phyloP scores from a whole-genome alignment of 2,888 invertebrate species.

The Heliconius charithonia region DNA sequence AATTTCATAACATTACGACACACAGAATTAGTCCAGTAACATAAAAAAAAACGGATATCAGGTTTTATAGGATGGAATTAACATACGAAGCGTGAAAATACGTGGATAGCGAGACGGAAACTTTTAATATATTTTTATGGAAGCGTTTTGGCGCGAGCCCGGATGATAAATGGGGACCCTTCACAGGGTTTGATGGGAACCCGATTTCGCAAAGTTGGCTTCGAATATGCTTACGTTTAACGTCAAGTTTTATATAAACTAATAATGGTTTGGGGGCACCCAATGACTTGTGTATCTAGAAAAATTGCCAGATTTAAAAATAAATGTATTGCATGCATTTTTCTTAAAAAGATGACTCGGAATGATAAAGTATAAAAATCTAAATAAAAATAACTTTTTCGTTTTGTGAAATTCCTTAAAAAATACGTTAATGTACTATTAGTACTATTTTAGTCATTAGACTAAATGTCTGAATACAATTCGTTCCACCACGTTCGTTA shows the following conservation, averaged over 20 bases:
- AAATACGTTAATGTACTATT: too few species aligned
- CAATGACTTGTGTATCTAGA: neutral
- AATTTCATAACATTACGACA: slow-evolving; percentile 56
- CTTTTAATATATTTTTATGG: slow-evolving; percentile 74
- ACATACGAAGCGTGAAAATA: slow-evolving; percentile 72
- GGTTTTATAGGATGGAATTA: slow-evolving; percentile 73
- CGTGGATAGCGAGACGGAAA: slow-evolving; percentile 69
- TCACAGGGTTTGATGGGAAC: slow-evolving; percentile 65
- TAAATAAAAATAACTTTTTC: too few species aligned
- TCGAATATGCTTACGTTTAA: slow-evolving; percentile 52
- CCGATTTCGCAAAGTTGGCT: slow-evolving; percentile 58
- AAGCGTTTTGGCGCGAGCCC: slow-evolving; percentile 71
- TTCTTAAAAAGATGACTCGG: neutral
- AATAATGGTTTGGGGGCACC: slow-evolving; percentile 3
- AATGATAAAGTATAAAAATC: neutral
- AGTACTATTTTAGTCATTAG: too few species aligned
- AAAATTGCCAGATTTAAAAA: neutral
- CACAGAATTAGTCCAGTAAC: slow-evolving; percentile 57
- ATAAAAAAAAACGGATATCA: slow-evolving; percentile 62
- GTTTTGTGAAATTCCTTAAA: neutral
- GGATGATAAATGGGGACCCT: slow-evolving; percentile 78
- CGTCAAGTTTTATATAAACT: slow-evolving; percentile 38
- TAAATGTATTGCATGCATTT: neutral
- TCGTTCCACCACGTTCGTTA: too few species aligned
- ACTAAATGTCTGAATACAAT: neutral